Percentiles rank a stretch among this genome's conserved stretches.
Evolutionary conservation across 2,888 invertebrate species (phyloP).

Genomic region (Cephonodes hylas): DNA sequence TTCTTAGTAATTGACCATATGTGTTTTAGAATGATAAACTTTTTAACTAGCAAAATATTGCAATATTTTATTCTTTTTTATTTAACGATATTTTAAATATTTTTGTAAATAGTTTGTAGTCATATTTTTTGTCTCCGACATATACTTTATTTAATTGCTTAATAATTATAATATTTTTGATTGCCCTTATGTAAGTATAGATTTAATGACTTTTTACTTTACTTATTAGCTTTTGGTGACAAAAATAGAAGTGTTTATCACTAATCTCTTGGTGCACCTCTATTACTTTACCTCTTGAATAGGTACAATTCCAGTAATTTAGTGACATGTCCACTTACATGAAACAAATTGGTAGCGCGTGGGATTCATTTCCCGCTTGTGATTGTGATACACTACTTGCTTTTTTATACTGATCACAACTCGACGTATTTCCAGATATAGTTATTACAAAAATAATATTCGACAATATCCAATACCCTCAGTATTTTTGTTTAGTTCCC

Average conservation of each 20-base stretch:
- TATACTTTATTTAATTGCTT: no score
- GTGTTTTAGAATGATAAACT: no score
- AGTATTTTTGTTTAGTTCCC: background rate
- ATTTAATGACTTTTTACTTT: no score
- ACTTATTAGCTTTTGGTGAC: no score
- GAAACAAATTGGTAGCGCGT: slow-evolving; percentile 27
- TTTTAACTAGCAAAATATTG: no score
- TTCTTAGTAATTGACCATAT: background rate
- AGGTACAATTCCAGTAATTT: slow-evolving; percentile 1
- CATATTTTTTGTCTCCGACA: no score
- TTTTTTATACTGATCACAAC: background rate
- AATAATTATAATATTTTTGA: no score
- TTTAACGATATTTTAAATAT: no score
- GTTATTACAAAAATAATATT: background rate
- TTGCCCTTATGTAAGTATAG: no score
- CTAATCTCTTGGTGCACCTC: no score
- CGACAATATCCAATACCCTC: background rate
- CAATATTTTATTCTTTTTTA: no score
- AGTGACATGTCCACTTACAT: slow-evolving; percentile 12
- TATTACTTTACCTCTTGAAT: background rate
- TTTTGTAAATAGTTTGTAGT: no score
- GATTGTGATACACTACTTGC: slow-evolving; percentile 17
- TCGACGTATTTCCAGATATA: background rate
- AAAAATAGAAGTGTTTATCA: background rate
- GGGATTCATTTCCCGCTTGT: slow-evolving; percentile 26